Evolutionary conservation across 2,797 vertebrate genomes (phyloP), one percentile per base, ranked within the genome.

Genomic region (Oreochromis grahami): DNA sequence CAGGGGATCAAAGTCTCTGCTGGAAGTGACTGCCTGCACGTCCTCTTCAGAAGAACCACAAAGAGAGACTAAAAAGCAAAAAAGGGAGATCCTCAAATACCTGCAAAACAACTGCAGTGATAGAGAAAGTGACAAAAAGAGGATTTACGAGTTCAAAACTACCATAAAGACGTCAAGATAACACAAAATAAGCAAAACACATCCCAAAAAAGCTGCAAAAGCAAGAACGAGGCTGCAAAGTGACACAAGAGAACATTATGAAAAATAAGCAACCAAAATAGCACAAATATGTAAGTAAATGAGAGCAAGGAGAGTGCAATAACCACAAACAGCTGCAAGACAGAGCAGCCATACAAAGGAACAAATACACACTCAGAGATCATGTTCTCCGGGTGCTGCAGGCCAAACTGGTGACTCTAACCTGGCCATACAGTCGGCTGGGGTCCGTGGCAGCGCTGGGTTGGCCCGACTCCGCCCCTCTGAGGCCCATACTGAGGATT

Each of bases 371-470:
- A 1, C n/a, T 13, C 36, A 43, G 63, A 15, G 38, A 43, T 15
- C 2, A 6, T 2, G 21, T 6, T 24, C 32, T 36, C 24, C 15
- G 17, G 8, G 55, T 29, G 24, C 53, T 55, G 24, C 53, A 29
- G 19, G 7, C 10, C 58, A 21, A 3, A 36, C 34, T 41, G 21
- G 13, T 70, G 13, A 43, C 13, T 17, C 63, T 68, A 43, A 68
- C 21, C 38, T 6, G 36, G n/a, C 38, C 8, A 7, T 21, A 65
- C 60, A 21, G 19, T 65, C 12, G 3, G n/a, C 3, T 1, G 19
- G 34, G 11, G 19, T 38, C 1, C 0, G 34, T 65, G 19, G 19
- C 19, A 41, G 34, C 12, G 2, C n/a, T 0, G n/a, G 0, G 5
- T 1, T 10, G 38, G 38, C 21, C 63, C 5, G 7, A n/a, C n/a